A percentile compares a stretch with the other conserved stretches of the same genome.
Evolutionary conservation across 2,797 vertebrate genomes (phyloP).

Genomic region (Labeo calbasu): DNA sequence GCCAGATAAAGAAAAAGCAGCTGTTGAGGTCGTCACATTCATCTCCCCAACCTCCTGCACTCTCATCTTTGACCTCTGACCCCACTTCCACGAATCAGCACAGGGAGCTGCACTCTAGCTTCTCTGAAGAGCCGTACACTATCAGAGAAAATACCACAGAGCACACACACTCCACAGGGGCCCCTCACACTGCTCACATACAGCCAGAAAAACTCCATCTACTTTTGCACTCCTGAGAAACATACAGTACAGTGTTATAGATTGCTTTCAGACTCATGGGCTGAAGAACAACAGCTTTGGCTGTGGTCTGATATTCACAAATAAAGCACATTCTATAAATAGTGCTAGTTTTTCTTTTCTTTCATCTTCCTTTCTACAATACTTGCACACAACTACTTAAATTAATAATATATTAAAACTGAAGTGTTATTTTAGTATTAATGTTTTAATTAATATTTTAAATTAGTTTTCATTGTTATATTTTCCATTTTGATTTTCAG

Average conservation of each 20-base stretch:
- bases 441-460: too few species aligned
- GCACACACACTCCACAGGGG: background rate
- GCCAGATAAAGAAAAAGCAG: constrained; percentile 56
- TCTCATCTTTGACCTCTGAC: constrained; percentile 48
- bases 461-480: too few species aligned
- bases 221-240: constrained; percentile 29
- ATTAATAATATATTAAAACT: too few species aligned
- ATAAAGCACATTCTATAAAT: background rate
- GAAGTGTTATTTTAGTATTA: too few species aligned
- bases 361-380: background rate
- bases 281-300: constrained; percentile 34
- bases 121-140: constrained; percentile 42
- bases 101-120: constrained; percentile 37
- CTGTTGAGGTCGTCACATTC: constrained; percentile 51
- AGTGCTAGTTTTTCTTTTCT: background rate
- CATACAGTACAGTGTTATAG: constrained; percentile 25
- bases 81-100: constrained; percentile 61
- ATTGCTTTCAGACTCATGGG: constrained; percentile 63
- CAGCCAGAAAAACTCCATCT: constrained; percentile 10
- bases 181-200: constrained; percentile 13
- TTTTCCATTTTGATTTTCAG: too few species aligned
- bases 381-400: background rate
- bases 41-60: constrained; percentile 61
- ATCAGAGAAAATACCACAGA: constrained; percentile 5
- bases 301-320: background rate